phyloP scores from a whole-genome alignment of 2,113 vertebrate genomes.

The Dipodomys spectabilis region DNA sequence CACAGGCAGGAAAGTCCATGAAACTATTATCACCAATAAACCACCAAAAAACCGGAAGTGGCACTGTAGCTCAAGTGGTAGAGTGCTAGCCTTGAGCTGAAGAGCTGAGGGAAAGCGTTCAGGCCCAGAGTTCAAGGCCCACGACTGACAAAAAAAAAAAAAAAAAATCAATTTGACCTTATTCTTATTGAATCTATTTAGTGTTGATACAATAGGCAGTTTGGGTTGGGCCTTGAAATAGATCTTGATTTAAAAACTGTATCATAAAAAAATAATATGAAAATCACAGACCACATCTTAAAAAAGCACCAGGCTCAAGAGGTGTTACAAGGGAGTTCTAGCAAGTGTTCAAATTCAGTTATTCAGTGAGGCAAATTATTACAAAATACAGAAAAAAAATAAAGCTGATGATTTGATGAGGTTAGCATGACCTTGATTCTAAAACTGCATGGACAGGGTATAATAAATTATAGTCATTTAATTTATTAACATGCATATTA shows the following conservation, averaged over 20 bases:
- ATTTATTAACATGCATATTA: conserved; percentile 24
- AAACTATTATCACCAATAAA: too few species aligned
- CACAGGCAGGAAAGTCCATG: too few species aligned
- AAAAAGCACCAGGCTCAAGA: not conserved
- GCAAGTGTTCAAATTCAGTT: conserved; percentile 24
- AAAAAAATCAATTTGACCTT: not conserved
- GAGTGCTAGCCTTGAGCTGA: too few species aligned
- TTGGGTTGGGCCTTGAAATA: not conserved
- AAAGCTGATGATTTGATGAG: conserved; percentile 5
- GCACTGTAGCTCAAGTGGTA: too few species aligned
- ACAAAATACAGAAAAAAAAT: not conserved
- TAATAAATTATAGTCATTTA: not conserved
- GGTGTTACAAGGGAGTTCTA: not conserved
- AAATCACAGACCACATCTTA: conserved; percentile 3
- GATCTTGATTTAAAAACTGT: not conserved
- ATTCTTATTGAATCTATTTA: not conserved
- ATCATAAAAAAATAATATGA: not conserved
- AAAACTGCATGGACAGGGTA: not conserved
- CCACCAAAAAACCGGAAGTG: too few species aligned
- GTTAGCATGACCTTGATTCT: not conserved
- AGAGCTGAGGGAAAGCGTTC: too few species aligned
- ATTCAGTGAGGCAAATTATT: not conserved
- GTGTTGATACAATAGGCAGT: not conserved
- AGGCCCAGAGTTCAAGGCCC: too few species aligned
- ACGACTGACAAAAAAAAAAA: not conserved